Conservation (phyloP, 2,888 invertebrate genomes). For the Caenorhabditis uteleia region DNA sequence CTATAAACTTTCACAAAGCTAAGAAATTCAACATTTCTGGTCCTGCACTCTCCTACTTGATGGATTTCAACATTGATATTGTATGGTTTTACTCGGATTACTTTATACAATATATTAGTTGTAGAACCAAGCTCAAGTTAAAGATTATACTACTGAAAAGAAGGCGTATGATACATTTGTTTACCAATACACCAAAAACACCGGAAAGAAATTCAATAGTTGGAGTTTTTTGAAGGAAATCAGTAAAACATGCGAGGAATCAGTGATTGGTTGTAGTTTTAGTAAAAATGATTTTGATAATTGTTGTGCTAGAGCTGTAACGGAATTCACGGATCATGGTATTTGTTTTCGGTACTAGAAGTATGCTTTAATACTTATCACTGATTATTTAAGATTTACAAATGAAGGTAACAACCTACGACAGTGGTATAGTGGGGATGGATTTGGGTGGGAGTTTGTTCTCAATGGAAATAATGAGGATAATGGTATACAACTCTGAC, state of each 20-base stretch:
- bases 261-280: conserved; percentile 49
- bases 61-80: neutral
- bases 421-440: conserved; percentile 50
- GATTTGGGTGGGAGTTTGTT: conserved; percentile 50
- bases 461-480: conserved; percentile 30
- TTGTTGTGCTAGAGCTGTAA: conserved; percentile 40
- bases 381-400: conserved; percentile 33
- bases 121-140: too few species aligned
- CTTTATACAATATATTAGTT: neutral
- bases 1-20: conserved; percentile 8
- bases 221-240: neutral
- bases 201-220: too few species aligned
- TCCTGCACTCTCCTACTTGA: conserved; percentile 1
- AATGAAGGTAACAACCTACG: conserved; percentile 17
- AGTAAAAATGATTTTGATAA: conserved; percentile 29
- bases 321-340: conserved; percentile 49
- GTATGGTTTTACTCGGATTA: neutral
- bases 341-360: conserved; percentile 33
- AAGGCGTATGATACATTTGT: too few species aligned
- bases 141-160: too few species aligned
- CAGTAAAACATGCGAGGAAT: conserved; percentile 42
- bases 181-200: too few species aligned
- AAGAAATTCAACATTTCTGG: conserved; percentile 6
- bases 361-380: neutral
- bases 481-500: conserved; percentile 1